Conservation (phyloP, 2,888 invertebrate genomes). For the Leucania comma region DNA sequence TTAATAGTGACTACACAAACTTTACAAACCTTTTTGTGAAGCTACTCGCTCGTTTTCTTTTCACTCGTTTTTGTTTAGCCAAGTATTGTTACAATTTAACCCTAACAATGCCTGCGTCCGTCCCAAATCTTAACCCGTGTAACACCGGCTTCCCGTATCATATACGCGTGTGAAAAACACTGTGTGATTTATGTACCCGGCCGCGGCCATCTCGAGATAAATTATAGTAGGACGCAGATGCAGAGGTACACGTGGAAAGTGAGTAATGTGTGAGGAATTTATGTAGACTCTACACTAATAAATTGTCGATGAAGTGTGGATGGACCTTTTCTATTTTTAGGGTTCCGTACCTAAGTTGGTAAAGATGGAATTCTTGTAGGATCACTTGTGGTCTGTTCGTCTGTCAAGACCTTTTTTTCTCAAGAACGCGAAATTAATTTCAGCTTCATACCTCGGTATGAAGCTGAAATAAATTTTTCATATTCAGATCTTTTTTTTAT, state of each 20-base stretch:
- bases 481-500: too few relatives aligned
- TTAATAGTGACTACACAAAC: too few relatives aligned
- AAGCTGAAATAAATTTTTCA: too few relatives aligned
- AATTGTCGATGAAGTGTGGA: constrained; percentile 4
- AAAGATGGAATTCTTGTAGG: too few relatives aligned
- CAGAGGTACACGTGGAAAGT: constrained; percentile 78
- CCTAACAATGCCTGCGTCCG: constrained; percentile 25
- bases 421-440: too few relatives aligned
- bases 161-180: constrained; percentile 78
- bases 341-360: too few relatives aligned
- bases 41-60: neutral
- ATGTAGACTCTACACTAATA: constrained; percentile 3
- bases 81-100: constrained; percentile 18
- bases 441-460: too few relatives aligned
- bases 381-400: too few relatives aligned
- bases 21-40: neutral
- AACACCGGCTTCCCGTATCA: constrained; percentile 65
- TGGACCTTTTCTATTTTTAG: neutral
- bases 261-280: constrained; percentile 71
- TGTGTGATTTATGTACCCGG: constrained; percentile 83
- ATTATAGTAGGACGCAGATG: constrained; percentile 81
- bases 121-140: constrained; percentile 56
- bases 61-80: constrained; percentile 6
- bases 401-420: too few relatives aligned
- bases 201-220: constrained; percentile 83